Conservation (phyloP, 2,113 vertebrate genomes). For the cat (Felis catus) region DNA sequence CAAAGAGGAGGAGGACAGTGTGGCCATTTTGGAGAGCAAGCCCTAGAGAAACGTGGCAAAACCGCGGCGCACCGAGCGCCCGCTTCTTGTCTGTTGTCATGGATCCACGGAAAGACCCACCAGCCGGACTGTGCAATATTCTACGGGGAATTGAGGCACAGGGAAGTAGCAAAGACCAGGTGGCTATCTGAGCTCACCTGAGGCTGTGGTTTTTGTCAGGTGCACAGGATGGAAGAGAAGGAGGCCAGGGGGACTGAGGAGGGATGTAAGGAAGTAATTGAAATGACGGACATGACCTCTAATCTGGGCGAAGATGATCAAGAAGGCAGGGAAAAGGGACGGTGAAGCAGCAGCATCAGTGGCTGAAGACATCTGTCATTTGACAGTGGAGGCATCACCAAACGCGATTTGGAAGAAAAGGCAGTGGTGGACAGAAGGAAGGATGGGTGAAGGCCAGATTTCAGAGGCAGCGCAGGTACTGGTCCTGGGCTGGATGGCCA, state of each 20-base stretch:
- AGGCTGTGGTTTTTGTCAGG: no score
- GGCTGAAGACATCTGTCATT: no score
- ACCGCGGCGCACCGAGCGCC: fast-evolving
- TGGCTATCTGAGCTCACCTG: background rate
- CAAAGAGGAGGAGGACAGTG: background rate
- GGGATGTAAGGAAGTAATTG: fast-evolving
- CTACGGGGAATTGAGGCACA: background rate
- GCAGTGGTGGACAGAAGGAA: fast-evolving
- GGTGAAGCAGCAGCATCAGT: fast-evolving
- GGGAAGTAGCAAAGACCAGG: background rate
- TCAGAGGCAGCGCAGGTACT: background rate
- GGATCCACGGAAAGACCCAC: fast-evolving
- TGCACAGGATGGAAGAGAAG: fast-evolving
- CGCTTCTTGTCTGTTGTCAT: fast-evolving
- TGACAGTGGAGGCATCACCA: fast-evolving
- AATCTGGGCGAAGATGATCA: background rate
- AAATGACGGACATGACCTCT: fast-evolving
- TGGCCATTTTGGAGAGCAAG: background rate
- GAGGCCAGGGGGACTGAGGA: background rate
- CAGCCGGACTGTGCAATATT: no score
- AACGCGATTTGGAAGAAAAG: background rate
- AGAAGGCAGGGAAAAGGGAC: no score
- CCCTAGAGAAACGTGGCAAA: no score
- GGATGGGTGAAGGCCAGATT: background rate
- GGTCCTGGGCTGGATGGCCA: no score